Evolutionary conservation across 2,888 invertebrate genomes (phyloP).

Genomic region (Celastrina argiolus): DNA sequence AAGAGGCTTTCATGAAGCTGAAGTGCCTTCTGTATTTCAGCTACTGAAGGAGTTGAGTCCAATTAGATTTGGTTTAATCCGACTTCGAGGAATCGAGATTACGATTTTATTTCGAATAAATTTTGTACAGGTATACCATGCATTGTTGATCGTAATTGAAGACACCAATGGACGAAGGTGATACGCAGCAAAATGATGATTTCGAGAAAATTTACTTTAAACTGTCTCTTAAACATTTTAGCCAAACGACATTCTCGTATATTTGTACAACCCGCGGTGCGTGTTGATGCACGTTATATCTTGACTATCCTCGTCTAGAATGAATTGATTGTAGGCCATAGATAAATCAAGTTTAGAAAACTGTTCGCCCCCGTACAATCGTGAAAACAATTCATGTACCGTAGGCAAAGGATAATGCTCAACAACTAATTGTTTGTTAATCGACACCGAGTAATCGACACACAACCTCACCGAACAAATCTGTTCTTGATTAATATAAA

Average conservation of each 20-base stretch:
- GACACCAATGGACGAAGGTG: too few species aligned
- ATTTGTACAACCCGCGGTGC: constrained; percentile 30
- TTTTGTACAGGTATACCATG: neutral
- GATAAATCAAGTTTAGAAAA: constrained; percentile 33
- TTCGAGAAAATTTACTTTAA: too few species aligned
- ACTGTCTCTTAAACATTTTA: too few species aligned
- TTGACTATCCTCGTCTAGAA: constrained; percentile 28
- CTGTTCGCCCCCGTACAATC: constrained; percentile 32
- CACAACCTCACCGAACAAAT: constrained; percentile 26
- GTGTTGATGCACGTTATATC: constrained; percentile 29
- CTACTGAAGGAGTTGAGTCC: neutral
- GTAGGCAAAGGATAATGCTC: constrained; percentile 36
- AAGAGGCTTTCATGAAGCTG: constrained; percentile 12
- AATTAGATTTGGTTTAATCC: constrained; percentile 1
- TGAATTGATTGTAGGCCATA: constrained; percentile 32
- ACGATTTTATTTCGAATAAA: neutral
- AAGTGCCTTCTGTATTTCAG: constrained; percentile 4
- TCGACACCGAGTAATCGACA: constrained; percentile 34
- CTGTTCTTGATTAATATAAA: too few species aligned
- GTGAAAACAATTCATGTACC: constrained; percentile 31
- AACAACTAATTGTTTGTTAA: constrained; percentile 34
- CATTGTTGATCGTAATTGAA: too few species aligned
- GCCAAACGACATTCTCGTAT: constrained; percentile 26
- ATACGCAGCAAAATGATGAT: too few species aligned
- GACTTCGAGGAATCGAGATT: neutral